Percentiles rank a stretch among this genome's conserved stretches.
phyloP scores from a whole-genome alignment of 2,113 vertebrate species.

The Edolisoma coerulescens region DNA sequence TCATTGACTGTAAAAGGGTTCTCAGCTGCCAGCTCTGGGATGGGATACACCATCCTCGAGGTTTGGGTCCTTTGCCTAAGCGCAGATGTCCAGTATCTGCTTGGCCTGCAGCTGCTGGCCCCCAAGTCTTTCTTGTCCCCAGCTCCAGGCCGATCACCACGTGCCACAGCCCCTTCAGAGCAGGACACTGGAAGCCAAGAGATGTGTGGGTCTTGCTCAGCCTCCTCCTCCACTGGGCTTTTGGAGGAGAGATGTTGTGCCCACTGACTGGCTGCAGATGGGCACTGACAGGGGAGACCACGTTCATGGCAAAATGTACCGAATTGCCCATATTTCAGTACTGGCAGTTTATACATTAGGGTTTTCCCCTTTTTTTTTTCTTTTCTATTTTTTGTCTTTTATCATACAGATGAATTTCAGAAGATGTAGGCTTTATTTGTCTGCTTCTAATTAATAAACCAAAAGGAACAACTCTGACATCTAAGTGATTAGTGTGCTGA shows the following conservation, averaged over 20 bases:
- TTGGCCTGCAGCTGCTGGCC: neutral
- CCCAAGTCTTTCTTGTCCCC: neutral
- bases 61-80: neutral
- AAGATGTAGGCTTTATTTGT: neutral
- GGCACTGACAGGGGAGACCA: neutral
- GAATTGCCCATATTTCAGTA: neutral
- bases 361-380: rapidly evolving
- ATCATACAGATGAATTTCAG: neutral
- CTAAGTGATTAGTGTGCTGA: neutral
- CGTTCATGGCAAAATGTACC: neutral
- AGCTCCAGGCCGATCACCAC: rapidly evolving
- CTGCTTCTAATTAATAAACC: neutral
- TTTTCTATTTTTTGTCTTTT: neutral
- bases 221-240: neutral
- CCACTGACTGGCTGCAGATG: neutral
- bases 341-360: neutral
- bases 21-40: conserved; percentile 1
- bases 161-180: neutral
- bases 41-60: neutral
- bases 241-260: neutral
- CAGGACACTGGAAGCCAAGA: rapidly evolving
- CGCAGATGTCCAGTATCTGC: neutral
- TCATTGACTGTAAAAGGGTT: neutral
- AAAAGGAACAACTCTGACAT: neutral
- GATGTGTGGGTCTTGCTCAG: neutral